These are phyloP conservation scores for Chrysogorgia sp. DNA, from an alignment of 92 coral and sea anemone genomes.

Conservation along the genomic window DNA sequence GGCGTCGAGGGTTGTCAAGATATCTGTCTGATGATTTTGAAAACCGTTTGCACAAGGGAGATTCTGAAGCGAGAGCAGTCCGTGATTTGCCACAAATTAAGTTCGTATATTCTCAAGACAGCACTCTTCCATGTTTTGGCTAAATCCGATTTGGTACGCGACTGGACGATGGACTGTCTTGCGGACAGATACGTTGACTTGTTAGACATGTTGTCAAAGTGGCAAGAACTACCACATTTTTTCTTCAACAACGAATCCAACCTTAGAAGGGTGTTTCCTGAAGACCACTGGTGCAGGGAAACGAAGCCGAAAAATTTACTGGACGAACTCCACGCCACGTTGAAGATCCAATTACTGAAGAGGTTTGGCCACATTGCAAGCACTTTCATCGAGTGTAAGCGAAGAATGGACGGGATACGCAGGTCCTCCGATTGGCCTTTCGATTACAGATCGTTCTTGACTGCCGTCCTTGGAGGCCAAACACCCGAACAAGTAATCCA, in stretches of 20 bases:
- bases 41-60: conserved; percentile 16
- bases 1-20: conserved; percentile 29
- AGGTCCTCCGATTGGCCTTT: neutral
- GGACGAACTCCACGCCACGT: neutral
- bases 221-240: conserved; percentile 35
- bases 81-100: conserved; percentile 19
- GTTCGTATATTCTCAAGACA: conserved; percentile 38
- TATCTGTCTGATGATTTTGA: conserved; percentile 31
- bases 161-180: conserved; percentile 36
- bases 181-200: conserved; percentile 35
- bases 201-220: neutral
- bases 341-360: neutral
- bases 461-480: neutral
- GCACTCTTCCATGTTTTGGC: conserved; percentile 11
- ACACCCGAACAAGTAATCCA: neutral
- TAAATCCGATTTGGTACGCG: conserved; percentile 12
- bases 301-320: neutral
- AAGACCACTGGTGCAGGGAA: conserved; percentile 8
- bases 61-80: neutral
- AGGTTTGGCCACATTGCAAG: neutral
- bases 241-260: conserved; percentile 14
- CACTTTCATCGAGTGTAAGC: neutral
- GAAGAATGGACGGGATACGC: neutral
- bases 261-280: conserved; percentile 10
- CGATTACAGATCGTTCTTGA: neutral